These are phyloP conservation scores for Drosophila pallidifrons DNA, from an alignment of 1,140 invertebrate genomes.

Conservation along the genomic window DNA sequence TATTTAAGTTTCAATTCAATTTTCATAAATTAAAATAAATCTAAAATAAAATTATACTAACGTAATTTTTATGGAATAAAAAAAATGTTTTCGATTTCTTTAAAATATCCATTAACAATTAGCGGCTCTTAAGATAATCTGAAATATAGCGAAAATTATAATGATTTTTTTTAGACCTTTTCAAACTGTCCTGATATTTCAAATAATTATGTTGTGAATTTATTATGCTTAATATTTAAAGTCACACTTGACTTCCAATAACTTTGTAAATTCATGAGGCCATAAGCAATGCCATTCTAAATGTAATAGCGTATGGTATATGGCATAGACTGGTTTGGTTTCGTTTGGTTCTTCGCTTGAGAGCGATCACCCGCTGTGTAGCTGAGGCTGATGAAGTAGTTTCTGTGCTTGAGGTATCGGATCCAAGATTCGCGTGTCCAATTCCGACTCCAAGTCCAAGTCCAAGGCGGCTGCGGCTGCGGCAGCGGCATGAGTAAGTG, in stretches of 20 bases:
- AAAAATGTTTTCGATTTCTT: too few species aligned
- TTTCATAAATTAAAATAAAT: too few species aligned
- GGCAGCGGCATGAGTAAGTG: slow-evolving; percentile 78
- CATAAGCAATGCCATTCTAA: slow-evolving; percentile 78
- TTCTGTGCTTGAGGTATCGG: slow-evolving; percentile 27
- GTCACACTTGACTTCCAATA: not conserved
- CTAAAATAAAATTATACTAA: too few species aligned
- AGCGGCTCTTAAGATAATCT: too few species aligned
- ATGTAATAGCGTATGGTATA: slow-evolving; percentile 10
- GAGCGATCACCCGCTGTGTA: slow-evolving; percentile 64
- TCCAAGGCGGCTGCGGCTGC: slow-evolving; percentile 4
- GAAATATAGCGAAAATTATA: too few species aligned
- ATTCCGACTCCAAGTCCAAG: slow-evolving; percentile 31
- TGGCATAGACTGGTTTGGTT: slow-evolving; percentile 12
- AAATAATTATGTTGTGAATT: not conserved
- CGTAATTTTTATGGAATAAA: too few species aligned
- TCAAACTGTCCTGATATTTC: not conserved
- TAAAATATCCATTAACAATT: too few species aligned
- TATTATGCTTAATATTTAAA: too few species aligned
- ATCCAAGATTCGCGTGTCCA: slow-evolving; percentile 59
- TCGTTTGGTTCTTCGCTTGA: slow-evolving; percentile 32
- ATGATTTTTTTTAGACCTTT: not conserved
- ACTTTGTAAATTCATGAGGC: slow-evolving; percentile 35
- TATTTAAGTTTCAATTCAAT: too few species aligned
- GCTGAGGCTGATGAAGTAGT: slow-evolving; percentile 75